phyloP scores from a whole-genome alignment of 1,140 invertebrate genomes.

The Trachelipus rathkii region DNA sequence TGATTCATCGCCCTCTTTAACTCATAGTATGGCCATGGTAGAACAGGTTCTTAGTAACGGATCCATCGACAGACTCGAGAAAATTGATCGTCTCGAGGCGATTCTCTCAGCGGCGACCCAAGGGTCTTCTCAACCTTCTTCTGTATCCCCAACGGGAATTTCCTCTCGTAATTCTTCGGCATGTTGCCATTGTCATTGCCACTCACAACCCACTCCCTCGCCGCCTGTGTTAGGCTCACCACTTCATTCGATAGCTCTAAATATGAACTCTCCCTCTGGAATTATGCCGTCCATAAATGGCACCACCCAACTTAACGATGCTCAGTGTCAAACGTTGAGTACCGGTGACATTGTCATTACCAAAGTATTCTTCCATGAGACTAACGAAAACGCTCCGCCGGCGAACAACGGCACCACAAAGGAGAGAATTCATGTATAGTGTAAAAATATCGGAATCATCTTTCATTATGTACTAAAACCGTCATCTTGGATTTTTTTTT shows the following conservation, averaged over 20 bases:
- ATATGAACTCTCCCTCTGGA: slow-evolving; percentile 13
- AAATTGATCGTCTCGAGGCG: slow-evolving; percentile 77
- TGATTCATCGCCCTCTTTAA: slow-evolving; percentile 53
- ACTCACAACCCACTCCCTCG: slow-evolving; percentile 26
- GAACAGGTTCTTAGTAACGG: slow-evolving; percentile 75
- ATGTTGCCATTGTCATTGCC: slow-evolving; percentile 48
- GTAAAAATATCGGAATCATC: not conserved
- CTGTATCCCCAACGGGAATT: slow-evolving; percentile 30
- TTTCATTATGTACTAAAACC: not conserved
- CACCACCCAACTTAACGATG: slow-evolving; percentile 49
- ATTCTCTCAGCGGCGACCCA: slow-evolving; percentile 71
- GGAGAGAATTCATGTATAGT: slow-evolving; percentile 21
- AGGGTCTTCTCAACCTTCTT: slow-evolving; percentile 30
- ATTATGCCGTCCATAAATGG: slow-evolving; percentile 35
- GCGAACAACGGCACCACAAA: slow-evolving; percentile 14
- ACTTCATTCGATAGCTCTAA: slow-evolving; percentile 23
- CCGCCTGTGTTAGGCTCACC: slow-evolving; percentile 24
- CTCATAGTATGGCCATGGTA: slow-evolving; percentile 83
- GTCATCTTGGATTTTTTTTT: not conserved
- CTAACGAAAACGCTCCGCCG: slow-evolving; percentile 29
- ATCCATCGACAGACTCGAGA: slow-evolving; percentile 77
- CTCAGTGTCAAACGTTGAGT: slow-evolving; percentile 75
- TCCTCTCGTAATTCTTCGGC: slow-evolving; percentile 7
- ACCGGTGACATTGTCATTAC: slow-evolving; percentile 92
- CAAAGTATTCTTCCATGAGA: slow-evolving; percentile 60